Evolutionary conservation across 2,113 vertebrate genomes (phyloP).

Genomic region (Gallinago jamesoni): DNA sequence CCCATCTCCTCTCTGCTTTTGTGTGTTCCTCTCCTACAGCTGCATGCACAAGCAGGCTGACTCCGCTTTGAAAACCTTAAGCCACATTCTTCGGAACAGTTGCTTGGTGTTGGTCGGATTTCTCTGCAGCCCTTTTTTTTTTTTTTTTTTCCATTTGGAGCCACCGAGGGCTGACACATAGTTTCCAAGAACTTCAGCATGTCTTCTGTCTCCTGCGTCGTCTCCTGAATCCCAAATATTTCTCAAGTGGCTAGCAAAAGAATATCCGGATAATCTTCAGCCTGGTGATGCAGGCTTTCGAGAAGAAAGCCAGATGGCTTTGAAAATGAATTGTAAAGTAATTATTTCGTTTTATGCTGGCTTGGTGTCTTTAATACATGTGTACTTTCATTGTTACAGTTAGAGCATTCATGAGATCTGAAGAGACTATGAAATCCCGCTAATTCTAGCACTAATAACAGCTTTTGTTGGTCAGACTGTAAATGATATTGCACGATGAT

Average conservation of each 20-base stretch:
- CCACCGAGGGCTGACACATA: slow-evolving; percentile 70
- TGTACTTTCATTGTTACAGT: neutral
- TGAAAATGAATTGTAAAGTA: neutral
- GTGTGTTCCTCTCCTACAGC: slow-evolving; percentile 66
- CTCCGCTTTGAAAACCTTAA: slow-evolving; percentile 75
- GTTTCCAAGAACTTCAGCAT: slow-evolving; percentile 76
- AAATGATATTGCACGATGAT: slow-evolving; percentile 12
- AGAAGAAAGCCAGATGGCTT: slow-evolving; percentile 27
- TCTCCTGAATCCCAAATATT: slow-evolving; percentile 79
- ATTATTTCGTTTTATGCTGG: slow-evolving; percentile 10
- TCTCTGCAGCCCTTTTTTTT: slow-evolving; percentile 55
- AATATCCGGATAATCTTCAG: slow-evolving; percentile 42
- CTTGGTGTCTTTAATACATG: neutral
- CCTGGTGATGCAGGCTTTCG: neutral
- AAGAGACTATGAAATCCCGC: neutral
- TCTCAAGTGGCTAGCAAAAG: slow-evolving; percentile 50
- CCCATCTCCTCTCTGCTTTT: slow-evolving; percentile 40
- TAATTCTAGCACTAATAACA: slow-evolving; percentile 13
- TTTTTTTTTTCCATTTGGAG: slow-evolving; percentile 68
- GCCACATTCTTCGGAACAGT: slow-evolving; percentile 81
- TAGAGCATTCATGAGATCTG: neutral
- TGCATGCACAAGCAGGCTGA: slow-evolving; percentile 67
- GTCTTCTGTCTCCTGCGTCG: slow-evolving; percentile 68
- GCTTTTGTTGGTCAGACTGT: slow-evolving; percentile 6
- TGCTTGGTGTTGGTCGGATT: slow-evolving; percentile 76